A percentile compares a stretch with the other conserved stretches of the same genome.
These are phyloP conservation scores for Zenarchopterus dispar DNA, from an alignment of 2,797 vertebrate genomes.

Conservation along the genomic window DNA sequence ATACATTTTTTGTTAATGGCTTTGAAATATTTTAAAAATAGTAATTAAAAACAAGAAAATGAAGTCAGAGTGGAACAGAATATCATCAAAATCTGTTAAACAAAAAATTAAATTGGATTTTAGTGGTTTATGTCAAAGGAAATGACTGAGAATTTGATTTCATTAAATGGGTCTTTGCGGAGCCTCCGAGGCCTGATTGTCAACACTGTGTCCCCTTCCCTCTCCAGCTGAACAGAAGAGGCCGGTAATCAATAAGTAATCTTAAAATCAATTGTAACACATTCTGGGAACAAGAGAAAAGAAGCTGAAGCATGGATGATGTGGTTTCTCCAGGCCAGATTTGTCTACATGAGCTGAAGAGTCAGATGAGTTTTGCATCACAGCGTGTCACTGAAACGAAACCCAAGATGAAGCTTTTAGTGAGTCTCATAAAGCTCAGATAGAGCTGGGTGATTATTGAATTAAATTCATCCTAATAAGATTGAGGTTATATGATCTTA, in stretches of 20 bases:
- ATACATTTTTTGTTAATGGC: too few species aligned
- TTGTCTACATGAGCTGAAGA: constrained; percentile 9
- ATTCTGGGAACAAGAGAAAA: constrained; percentile 12
- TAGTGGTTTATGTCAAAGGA: background rate
- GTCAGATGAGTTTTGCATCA: constrained; percentile 15
- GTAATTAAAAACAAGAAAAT: background rate
- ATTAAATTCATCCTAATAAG: background rate
- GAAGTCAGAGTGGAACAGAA: background rate
- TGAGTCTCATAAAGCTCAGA: constrained; percentile 3
- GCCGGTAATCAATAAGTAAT: constrained; percentile 35
- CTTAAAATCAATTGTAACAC: constrained; percentile 39
- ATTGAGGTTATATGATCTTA: constrained; percentile 6
- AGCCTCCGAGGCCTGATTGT: constrained; percentile 2
- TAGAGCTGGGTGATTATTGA: constrained; percentile 11
- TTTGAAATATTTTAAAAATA: too few species aligned
- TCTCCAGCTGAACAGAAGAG: constrained; percentile 16
- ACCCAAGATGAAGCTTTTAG: background rate
- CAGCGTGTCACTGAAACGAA: constrained; percentile 5
- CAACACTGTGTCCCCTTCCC: constrained; percentile 9
- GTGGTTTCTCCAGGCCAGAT: background rate
- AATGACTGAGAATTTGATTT: constrained; percentile 2
- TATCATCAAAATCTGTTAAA: background rate
- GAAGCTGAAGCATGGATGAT: constrained; percentile 7
- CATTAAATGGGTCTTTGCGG: background rate
- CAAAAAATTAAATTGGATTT: background rate